Evolutionary conservation across 2,113 vertebrate genomes (phyloP).

Genomic region (Camelus dromedarius): DNA sequence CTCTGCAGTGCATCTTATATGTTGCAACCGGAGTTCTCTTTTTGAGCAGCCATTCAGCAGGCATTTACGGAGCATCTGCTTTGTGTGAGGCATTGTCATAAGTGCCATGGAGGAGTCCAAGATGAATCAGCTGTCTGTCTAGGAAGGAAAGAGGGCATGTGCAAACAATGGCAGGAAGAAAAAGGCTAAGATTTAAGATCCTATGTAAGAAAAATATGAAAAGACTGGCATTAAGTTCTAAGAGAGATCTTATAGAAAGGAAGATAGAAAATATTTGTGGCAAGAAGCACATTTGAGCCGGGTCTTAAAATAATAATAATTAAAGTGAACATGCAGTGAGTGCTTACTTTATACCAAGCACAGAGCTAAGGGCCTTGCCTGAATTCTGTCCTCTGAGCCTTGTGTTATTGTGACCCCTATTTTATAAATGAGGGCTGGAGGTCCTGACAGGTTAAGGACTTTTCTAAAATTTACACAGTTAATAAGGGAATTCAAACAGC

Average conservation of each 20-base stretch:
- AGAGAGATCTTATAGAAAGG: neutral
- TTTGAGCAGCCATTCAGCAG: neutral
- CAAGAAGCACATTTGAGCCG: neutral
- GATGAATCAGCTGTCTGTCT: neutral
- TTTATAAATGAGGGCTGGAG: neutral
- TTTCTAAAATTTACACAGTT: neutral
- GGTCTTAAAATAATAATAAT: neutral
- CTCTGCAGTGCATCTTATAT: neutral
- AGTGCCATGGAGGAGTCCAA: neutral
- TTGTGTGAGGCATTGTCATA: neutral
- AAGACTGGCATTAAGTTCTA: neutral
- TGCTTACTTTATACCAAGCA: neutral
- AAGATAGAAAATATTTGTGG: neutral
- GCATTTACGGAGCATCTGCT: neutral
- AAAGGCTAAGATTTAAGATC: neutral
- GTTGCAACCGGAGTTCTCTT: neutral
- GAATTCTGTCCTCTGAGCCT: neutral
- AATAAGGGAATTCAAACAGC: neutral
- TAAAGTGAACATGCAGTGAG: neutral
- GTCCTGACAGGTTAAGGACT: neutral
- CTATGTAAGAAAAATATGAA: neutral
- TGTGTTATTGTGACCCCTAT: neutral
- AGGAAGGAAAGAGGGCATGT: neutral
- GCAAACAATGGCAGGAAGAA: neutral
- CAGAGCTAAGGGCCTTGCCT: neutral